Base-by-base conservation (phyloP, 53 echinoderm and acorn worm genomes). In the Pentamera pediparva region DNA sequence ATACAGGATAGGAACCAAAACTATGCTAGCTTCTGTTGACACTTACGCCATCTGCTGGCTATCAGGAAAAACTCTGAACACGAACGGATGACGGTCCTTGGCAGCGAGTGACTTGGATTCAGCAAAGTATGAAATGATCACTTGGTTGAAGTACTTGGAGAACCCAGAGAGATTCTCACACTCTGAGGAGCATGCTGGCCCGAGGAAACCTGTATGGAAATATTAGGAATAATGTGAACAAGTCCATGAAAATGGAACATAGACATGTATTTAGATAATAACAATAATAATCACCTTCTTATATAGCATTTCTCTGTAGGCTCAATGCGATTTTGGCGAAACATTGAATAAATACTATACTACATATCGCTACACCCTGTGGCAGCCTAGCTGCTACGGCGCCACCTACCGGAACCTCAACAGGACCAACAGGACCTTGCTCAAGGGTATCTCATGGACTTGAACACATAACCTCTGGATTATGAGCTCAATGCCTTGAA, bases 71-170 rank as follows among this genome's bases (percentile, higher is more conserved):
- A 83, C 78, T 12, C 89, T 69, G 60, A 81, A 90, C 56, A 89
- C 80, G 79, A 63, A 84, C 1, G 93, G 93, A 54, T 74, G 90
- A 37, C 70, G 50, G n/a, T 86, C 78, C 45, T 75, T 87, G 45
- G 61, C 59, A 12, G 89, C 60, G 40, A 93, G 84, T 34, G 69
- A 41, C 5, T 84, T 86, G 18, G 87, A 89, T 26, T 93, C 93
- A 1, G 89, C 83, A 32, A 85, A 76, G 78, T 93, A 93, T 56
- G 89, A 89, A 35, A 93, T 81, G 5, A 86, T 61, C 15, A 93
- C 74, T 3, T 86, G 90, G 78, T 86, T 93, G 39, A 86, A 81
- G 54, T 86, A 86, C 43, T 77, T 81, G 20, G 93, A 83, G 20
- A 93, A 70, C n/a, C 84, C 81, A 4, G 76, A 89, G 0, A 93